phyloP scores from a whole-genome alignment of 2,888 invertebrate species.

The Adelognathus sp. region DNA sequence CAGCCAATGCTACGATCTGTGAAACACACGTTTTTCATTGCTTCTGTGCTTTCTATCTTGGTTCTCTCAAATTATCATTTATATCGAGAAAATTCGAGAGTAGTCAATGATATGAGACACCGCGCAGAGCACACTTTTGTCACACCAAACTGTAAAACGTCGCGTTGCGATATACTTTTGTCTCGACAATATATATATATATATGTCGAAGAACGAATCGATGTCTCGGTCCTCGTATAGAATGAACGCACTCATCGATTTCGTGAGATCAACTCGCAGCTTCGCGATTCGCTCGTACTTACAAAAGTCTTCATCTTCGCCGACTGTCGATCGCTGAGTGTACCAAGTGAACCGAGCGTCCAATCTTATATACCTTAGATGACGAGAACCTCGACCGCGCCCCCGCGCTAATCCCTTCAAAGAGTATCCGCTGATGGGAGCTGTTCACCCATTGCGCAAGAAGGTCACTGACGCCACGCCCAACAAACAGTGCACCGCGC shows the following conservation, averaged over 20 bases:
- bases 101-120: neutral
- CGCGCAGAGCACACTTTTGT: constrained; percentile 12
- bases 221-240: neutral
- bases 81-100: neutral
- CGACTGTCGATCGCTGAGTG: constrained; percentile 77
- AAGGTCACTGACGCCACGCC: constrained; percentile 78
- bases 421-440: constrained; percentile 78
- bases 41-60: neutral
- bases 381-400: constrained; percentile 75
- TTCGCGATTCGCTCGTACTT: constrained; percentile 69
- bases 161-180: neutral
- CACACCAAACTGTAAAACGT: neutral
- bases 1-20: constrained; percentile 72
- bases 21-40: constrained; percentile 46
- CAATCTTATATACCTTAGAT: constrained; percentile 75
- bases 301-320: constrained; percentile 79
- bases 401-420: constrained; percentile 78
- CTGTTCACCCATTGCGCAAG: constrained; percentile 77
- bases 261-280: neutral
- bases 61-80: neutral
- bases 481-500: constrained; percentile 62
- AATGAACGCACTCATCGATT: constrained; percentile 6
- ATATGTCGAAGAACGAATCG: constrained; percentile 2
- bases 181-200: neutral
- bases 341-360: constrained; percentile 67